phyloP scores from a whole-genome alignment of 2,888 invertebrate genomes.

The Pocota personata region DNA sequence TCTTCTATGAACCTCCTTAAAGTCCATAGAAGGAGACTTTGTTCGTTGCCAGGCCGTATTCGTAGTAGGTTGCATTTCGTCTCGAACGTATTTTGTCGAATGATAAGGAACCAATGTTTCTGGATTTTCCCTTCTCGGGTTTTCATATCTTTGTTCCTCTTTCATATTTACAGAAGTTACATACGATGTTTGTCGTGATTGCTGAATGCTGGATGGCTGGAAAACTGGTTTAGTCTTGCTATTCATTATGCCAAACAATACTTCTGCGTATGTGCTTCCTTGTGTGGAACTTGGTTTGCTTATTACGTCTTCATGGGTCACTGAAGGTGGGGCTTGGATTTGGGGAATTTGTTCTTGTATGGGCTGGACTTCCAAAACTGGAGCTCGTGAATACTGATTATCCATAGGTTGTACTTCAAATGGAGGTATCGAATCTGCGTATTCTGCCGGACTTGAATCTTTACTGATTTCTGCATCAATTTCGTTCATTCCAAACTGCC shows the following conservation, averaged over 20 bases:
- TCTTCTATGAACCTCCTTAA: constrained; percentile 76
- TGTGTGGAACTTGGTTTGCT: constrained; percentile 22
- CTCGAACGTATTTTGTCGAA: constrained; percentile 68
- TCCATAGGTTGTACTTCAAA: neutral
- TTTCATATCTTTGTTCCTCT: constrained; percentile 66
- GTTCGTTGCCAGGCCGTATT: constrained; percentile 75
- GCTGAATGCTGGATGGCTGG: constrained; percentile 85
- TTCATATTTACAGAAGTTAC: constrained; percentile 74
- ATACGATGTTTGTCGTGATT: constrained; percentile 74
- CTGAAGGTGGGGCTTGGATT: constrained; percentile 29
- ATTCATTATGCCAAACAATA: constrained; percentile 78
- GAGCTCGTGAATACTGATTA: neutral
- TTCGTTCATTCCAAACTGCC: constrained; percentile 80
- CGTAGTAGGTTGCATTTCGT: constrained; percentile 73
- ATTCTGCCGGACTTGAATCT: constrained; percentile 47
- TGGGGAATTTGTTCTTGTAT: constrained; percentile 28
- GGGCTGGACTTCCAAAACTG: constrained; percentile 43
- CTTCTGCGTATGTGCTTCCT: constrained; percentile 80
- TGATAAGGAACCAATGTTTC: constrained; percentile 42
- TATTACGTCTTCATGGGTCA: constrained; percentile 41
- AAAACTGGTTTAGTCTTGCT: constrained; percentile 78
- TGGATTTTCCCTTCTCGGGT: constrained; percentile 75
- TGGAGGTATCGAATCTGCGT: neutral
- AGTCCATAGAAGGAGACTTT: constrained; percentile 79
- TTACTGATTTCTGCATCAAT: constrained; percentile 79